Percentiles rank a stretch among this genome's conserved stretches.
Conservation (phyloP, 2,113 vertebrate genomes). For the Brachyistius frenatus region DNA sequence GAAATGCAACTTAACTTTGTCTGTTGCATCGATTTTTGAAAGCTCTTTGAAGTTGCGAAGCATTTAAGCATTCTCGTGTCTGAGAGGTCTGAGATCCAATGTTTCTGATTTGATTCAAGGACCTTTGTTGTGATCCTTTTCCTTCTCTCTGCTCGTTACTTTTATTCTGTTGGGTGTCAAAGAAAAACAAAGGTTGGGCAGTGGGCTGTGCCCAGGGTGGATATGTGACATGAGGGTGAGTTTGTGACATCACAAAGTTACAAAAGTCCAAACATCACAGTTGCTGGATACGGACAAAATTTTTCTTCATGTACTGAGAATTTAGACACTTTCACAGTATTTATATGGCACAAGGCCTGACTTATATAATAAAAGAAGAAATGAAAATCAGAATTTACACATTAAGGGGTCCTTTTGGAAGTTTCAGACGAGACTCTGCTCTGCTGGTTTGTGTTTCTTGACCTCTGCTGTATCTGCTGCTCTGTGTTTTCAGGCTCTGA, state of each 20-base stretch:
- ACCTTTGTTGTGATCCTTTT: not conserved
- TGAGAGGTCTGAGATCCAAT: not conserved
- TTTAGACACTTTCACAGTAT: too few species aligned
- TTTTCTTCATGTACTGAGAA: too few species aligned
- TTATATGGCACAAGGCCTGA: too few species aligned
- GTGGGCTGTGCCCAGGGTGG: too few species aligned
- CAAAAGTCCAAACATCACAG: too few species aligned
- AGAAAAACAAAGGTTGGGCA: not conserved
- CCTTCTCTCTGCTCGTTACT: not conserved
- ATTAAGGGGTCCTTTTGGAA: too few species aligned
- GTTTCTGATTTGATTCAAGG: not conserved
- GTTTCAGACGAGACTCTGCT: too few species aligned
- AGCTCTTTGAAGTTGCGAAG: not conserved
- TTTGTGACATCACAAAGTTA: too few species aligned
- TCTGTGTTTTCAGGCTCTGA: slow-evolving; percentile 88
- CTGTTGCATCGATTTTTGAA: not conserved
- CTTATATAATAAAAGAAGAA: too few species aligned
- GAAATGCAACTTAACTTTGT: not conserved
- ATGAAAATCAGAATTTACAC: too few species aligned
- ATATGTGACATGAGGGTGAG: too few species aligned
- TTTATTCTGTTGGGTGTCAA: not conserved
- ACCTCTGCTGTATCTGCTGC: not conserved
- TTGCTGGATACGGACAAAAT: too few species aligned
- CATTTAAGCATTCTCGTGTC: not conserved
- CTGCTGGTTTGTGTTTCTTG: not conserved